A percentile compares a stretch with the other conserved stretches of the same genome.
phyloP scores from a whole-genome alignment of 2,888 invertebrate species.

The Plagiodera versicolora region DNA sequence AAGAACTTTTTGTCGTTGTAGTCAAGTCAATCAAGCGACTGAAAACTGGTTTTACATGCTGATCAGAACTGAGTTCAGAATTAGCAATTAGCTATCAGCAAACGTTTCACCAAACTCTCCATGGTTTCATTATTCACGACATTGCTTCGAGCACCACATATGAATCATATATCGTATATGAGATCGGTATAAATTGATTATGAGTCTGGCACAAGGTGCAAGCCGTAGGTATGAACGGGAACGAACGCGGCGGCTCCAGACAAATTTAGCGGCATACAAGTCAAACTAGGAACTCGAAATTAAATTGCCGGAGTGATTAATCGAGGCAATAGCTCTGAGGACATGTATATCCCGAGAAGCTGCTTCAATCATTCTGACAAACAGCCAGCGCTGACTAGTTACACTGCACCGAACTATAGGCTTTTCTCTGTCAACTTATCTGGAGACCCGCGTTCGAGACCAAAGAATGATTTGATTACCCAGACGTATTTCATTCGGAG shows the following conservation, averaged over 20 bases:
- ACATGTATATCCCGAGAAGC: constrained; percentile 53
- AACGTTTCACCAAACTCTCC: background rate
- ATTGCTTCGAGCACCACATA: background rate
- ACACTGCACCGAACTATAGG: background rate
- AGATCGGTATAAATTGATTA: constrained; percentile 15
- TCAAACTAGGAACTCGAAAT: constrained; percentile 45
- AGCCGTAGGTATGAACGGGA: constrained; percentile 18
- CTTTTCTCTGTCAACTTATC: constrained; percentile 6
- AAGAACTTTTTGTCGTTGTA: too few species aligned
- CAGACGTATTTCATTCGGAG: constrained; percentile 24
- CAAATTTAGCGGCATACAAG: constrained; percentile 26
- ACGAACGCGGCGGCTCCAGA: constrained; percentile 16
- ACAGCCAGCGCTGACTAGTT: constrained; percentile 42
- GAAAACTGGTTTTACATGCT: too few species aligned
- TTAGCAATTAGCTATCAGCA: too few species aligned
- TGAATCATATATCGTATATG: background rate
- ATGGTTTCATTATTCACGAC: background rate
- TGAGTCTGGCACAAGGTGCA: constrained; percentile 18
- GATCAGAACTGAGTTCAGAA: too few species aligned
- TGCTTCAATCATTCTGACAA: constrained; percentile 54
- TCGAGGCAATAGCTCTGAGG: constrained; percentile 53
- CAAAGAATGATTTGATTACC: constrained; percentile 33
- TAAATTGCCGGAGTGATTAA: constrained; percentile 52
- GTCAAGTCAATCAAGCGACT: too few species aligned
- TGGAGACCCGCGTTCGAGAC: constrained; percentile 20